Percentiles rank a stretch among this genome's conserved stretches.
These are phyloP conservation scores for Cephus pygmeus DNA, from an alignment of 2,888 invertebrate species.

Conservation along the genomic window DNA sequence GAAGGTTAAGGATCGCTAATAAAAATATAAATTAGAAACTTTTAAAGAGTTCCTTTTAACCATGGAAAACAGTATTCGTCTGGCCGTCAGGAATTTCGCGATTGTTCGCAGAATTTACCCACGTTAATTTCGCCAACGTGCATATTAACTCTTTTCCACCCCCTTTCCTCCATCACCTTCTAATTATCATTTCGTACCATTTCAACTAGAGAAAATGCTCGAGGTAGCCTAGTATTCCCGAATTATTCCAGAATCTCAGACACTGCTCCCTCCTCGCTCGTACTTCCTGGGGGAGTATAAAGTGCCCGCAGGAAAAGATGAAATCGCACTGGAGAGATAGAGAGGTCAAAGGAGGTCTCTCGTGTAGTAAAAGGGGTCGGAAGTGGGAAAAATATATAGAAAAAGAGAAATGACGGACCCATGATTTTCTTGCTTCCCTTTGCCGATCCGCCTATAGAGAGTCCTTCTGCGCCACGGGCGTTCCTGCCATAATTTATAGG, in stretches of 20 bases:
- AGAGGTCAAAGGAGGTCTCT: background rate
- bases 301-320: background rate
- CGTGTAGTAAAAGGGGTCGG: too few relatives aligned
- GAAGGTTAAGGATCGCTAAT: background rate
- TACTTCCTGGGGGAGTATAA: too few relatives aligned
- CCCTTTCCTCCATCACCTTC: background rate
- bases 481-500: slow-evolving; percentile 17
- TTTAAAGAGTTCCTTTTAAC: too few relatives aligned
- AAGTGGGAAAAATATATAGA: background rate
- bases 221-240: background rate
- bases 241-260: too few relatives aligned
- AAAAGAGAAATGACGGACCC: background rate
- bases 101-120: too few relatives aligned
- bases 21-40: slow-evolving; percentile 1
- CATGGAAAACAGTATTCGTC: too few relatives aligned
- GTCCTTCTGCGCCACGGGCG: background rate
- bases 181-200: slow-evolving; percentile 2
- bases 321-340: background rate
- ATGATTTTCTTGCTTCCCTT: background rate
- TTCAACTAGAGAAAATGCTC: background rate
- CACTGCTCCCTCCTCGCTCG: too few relatives aligned
- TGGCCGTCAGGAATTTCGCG: too few relatives aligned
- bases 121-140: too few relatives aligned
- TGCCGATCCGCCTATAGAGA: background rate
- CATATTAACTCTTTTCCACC: slow-evolving; percentile 24